Base-by-base conservation (phyloP, 2,113 vertebrate species). In the Sclerurus mexicanus region DNA sequence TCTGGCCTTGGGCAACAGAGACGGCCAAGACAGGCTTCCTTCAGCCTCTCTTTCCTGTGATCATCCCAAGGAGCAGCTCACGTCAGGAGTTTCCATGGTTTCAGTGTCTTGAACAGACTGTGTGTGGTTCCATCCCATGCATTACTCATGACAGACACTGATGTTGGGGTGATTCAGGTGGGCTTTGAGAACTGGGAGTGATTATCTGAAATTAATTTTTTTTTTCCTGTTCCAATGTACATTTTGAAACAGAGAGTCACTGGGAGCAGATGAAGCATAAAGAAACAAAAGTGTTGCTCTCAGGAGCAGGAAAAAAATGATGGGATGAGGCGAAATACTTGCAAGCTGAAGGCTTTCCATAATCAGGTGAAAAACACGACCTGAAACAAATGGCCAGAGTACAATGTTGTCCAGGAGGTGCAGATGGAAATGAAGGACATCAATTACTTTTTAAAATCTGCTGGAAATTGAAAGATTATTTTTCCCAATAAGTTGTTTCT, bases 101-200 rank as follows among this genome's bases (percentile, higher is more conserved):
- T 77, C 95, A 4, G 25, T 33, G 63, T 33, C 85, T 93, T 7
- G 83, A 93, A 88, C 96, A 96, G 96, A 86, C 90, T 89, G 90
- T 86, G 90, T 95, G 94, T 90, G 78, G 75, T 81, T 92, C 90
- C 42, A 33, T 88, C 63, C 83, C 68, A 42, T 95, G 90, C 90
- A 80, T 93, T 91, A 88, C 89, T 95, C 90, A 95, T 33, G 89
- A 42, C n/a, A 97, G 91, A 47, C 46, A 77, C 82, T 93, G 85
- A 83, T 85, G 78, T 44, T 83, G 79, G 59, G 68, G 72, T 90
- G 82, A 83, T 96, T 85, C 96, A 88, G 94, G 93, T 91, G 76
- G 76, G 59, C 42, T 96, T 77, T 50, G 67, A 75, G 55, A 93
- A 56, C 76, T 31, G 63, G 50, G 58, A 90, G 22, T 66, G 39